Percentiles rank a stretch among this genome's conserved stretches.
Conservation (phyloP, 2,888 invertebrate genomes). For the Microctonus hyperodae region DNA sequence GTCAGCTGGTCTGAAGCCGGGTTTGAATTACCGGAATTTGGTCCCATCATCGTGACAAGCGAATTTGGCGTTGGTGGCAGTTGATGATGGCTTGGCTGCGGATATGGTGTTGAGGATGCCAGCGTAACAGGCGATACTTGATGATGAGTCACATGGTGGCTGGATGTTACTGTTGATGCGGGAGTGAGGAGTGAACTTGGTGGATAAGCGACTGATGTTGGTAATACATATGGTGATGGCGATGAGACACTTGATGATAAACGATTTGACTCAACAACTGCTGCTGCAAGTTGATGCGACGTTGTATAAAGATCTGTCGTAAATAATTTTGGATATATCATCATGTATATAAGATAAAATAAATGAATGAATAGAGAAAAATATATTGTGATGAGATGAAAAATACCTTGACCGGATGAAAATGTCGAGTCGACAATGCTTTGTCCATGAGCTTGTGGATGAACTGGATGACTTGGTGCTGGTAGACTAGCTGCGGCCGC, state of each 20-base stretch:
- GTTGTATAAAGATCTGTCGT: constrained; percentile 57
- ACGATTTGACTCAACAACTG: constrained; percentile 45
- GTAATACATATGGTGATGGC: constrained; percentile 57
- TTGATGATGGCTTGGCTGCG: constrained; percentile 58
- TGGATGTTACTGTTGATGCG: constrained; percentile 67
- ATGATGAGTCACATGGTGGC: constrained; percentile 66
- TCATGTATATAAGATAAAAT: too few species aligned
- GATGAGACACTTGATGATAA: constrained; percentile 62
- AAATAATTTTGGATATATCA: too few species aligned
- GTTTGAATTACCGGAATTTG: constrained; percentile 62
- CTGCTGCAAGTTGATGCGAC: constrained; percentile 50
- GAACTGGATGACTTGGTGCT: constrained; percentile 45
- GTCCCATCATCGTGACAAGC: constrained; percentile 64
- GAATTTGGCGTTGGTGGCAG: constrained; percentile 64
- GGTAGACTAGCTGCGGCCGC: constrained; percentile 43
- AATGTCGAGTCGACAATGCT: constrained; percentile 68
- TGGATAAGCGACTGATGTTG: constrained; percentile 65
- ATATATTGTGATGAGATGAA: neutral
- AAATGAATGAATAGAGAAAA: too few species aligned
- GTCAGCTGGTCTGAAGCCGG: constrained; percentile 52
- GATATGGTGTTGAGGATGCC: constrained; percentile 63
- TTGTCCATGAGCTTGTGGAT: constrained; percentile 51
- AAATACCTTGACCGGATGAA: constrained; percentile 67
- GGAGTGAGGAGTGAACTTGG: constrained; percentile 56
- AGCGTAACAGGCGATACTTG: constrained; percentile 53